Evolutionary conservation across 1,140 invertebrate species (phyloP).

Genomic region (Drosophila dunni): DNA sequence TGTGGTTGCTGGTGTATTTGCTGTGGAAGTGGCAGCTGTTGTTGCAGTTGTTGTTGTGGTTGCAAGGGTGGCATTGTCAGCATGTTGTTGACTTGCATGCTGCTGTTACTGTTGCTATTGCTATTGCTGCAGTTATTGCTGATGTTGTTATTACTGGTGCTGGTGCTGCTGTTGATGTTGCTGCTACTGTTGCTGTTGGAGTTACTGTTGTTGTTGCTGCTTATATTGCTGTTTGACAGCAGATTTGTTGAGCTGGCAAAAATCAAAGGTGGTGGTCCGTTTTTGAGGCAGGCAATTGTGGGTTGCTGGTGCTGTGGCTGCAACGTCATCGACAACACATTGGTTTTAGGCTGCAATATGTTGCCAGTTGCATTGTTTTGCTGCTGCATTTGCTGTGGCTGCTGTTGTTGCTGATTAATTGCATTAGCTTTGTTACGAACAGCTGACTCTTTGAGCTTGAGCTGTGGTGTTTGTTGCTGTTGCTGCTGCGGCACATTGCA

Average conservation of each 20-base stretch:
- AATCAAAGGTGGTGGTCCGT: slow-evolving; percentile 64
- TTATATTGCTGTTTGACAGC: slow-evolving; percentile 50
- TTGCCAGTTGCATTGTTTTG: slow-evolving; percentile 36
- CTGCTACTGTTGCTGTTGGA: slow-evolving; percentile 31
- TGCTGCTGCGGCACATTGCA: slow-evolving; percentile 21
- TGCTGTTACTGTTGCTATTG: slow-evolving; percentile 34
- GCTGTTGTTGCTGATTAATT: slow-evolving; percentile 20
- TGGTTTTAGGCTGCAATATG: slow-evolving; percentile 53
- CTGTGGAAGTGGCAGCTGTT: slow-evolving; percentile 13
- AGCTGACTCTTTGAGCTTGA: slow-evolving; percentile 10
- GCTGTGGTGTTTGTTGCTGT: slow-evolving; percentile 27
- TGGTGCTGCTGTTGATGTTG: slow-evolving; percentile 30
- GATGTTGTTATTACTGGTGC: slow-evolving; percentile 40
- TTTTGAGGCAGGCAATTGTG: slow-evolving; percentile 41
- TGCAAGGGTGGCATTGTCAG: slow-evolving; percentile 14
- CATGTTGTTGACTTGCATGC: slow-evolving; percentile 17
- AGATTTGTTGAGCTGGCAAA: slow-evolving; percentile 68
- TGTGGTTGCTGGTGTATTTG: slow-evolving; percentile 11
- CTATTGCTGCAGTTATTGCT: slow-evolving; percentile 46
- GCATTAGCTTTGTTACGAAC: slow-evolving; percentile 1
- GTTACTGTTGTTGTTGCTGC: slow-evolving; percentile 40
- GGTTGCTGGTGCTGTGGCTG: slow-evolving; percentile 51
- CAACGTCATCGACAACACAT: slow-evolving; percentile 44
- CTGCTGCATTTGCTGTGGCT: slow-evolving; percentile 38
- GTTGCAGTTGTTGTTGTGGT: slow-evolving; percentile 23